These are phyloP conservation scores for Alouatta palliata DNA, from an alignment of 2,113 vertebrate genomes.

Conservation along the genomic window DNA sequence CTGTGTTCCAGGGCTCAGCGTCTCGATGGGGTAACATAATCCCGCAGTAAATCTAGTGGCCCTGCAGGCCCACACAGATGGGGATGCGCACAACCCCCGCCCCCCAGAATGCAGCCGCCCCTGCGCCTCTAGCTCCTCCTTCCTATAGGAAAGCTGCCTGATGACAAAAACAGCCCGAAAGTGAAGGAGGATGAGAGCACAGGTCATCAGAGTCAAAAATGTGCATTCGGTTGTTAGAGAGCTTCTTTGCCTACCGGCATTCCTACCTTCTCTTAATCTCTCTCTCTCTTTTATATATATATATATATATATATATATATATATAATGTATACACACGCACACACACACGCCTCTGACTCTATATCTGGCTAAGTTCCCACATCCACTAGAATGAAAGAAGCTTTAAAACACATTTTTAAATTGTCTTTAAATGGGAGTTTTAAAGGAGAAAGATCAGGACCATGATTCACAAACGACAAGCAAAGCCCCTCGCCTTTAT, in stretches of 20 bases:
- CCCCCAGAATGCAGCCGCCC: neutral
- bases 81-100: conserved; percentile 38
- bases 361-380: conserved; percentile 70
- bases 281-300: neutral
- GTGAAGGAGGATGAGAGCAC: conserved; percentile 48
- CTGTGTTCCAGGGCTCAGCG: conserved; percentile 82
- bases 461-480: conserved; percentile 53
- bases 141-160: conserved; percentile 49
- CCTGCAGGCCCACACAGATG: conserved; percentile 74
- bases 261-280: neutral
- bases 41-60: conserved; percentile 82
- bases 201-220: conserved; percentile 8
- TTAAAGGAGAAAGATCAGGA: conserved; percentile 63
- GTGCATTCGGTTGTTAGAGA: conserved; percentile 44
- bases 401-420: conserved; percentile 56
- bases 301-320: neutral
- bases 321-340: neutral
- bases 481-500: neutral
- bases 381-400: conserved; percentile 72
- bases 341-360: conserved; percentile 36
- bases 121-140: conserved; percentile 1
- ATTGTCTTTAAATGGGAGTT: conserved; percentile 43
- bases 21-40: conserved; percentile 85
- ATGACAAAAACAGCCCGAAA: conserved; percentile 75
- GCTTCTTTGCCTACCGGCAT: neutral